Conservation (phyloP, 2,797 vertebrate genomes). For the Anolis apletophallus region DNA sequence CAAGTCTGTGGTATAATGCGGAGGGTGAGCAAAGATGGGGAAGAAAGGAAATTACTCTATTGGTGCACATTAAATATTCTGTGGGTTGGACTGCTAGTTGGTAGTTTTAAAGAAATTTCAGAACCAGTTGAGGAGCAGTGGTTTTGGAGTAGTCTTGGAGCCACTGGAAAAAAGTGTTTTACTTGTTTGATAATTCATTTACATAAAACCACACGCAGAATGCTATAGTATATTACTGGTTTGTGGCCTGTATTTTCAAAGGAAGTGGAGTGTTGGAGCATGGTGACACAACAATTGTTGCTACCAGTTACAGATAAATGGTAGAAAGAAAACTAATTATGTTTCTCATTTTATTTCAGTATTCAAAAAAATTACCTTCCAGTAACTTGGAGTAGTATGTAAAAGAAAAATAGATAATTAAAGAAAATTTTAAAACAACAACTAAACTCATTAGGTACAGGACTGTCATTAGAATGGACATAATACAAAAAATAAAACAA, state of each 20-base stretch:
- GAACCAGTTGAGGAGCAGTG: neutral
- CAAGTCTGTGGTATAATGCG: constrained; percentile 7
- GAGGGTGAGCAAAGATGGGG: neutral
- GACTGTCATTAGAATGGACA: no score
- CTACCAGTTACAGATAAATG: neutral
- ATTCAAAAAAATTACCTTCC: neutral
- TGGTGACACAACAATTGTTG: constrained; percentile 11
- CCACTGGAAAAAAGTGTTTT: constrained; percentile 5
- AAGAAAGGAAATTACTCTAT: neutral
- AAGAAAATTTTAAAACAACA: neutral
- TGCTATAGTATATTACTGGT: constrained; percentile 1
- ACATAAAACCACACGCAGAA: neutral
- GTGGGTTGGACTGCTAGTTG: neutral
- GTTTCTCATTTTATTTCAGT: neutral
- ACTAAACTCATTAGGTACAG: no score
- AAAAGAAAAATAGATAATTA: neutral
- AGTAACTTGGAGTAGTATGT: neutral
- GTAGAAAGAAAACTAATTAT: neutral
- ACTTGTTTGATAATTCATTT: neutral
- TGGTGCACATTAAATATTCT: neutral
- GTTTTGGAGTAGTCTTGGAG: constrained; percentile 12
- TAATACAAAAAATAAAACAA: neutral
- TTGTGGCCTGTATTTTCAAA: neutral
- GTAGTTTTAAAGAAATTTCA: constrained; percentile 14
- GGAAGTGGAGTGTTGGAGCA: neutral